Conservation (phyloP, 2,888 invertebrate species). For the Drosophila demipolita region DNA sequence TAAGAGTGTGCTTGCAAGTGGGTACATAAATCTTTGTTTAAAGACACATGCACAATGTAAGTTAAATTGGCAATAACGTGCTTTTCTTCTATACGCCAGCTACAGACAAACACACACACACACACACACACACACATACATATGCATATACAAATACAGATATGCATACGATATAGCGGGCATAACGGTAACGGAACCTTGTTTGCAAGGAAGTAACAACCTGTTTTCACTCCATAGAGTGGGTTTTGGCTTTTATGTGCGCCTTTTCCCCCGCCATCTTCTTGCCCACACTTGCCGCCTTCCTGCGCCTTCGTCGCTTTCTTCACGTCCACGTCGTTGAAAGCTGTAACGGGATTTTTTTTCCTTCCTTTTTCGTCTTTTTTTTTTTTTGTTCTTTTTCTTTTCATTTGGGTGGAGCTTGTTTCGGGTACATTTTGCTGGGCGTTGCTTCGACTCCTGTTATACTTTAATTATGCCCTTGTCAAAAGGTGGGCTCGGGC, state of each 20-base stretch:
- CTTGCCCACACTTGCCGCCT: conserved; percentile 3
- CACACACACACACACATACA: conserved; percentile 13
- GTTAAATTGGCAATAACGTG: conserved; percentile 80
- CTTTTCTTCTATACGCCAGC: conserved; percentile 77
- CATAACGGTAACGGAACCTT: conserved; percentile 82
- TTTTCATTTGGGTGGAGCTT: conserved; percentile 7
- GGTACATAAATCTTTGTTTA: conserved; percentile 80
- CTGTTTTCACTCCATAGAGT: conserved; percentile 78
- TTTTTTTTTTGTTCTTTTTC: neutral
- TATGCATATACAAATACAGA: conserved; percentile 25
- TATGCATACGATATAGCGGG: conserved; percentile 57
- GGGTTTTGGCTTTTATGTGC: conserved; percentile 69
- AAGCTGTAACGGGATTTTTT: conserved; percentile 19
- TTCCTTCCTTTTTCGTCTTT: neutral
- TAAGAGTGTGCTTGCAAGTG: conserved; percentile 75
- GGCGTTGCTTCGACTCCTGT: conserved; percentile 67
- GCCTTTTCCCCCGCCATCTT: conserved; percentile 23
- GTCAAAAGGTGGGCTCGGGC: conserved; percentile 73
- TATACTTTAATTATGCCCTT: conserved; percentile 80
- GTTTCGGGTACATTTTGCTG: conserved; percentile 48
- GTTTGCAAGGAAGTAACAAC: conserved; percentile 81
- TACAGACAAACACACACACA: conserved; percentile 39
- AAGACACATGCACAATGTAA: conserved; percentile 79
- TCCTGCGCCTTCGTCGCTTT: conserved; percentile 16
- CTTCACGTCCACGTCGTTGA: conserved; percentile 44